Evolutionary conservation across 2,888 invertebrate species (phyloP).

Genomic region (Tenthredo mesomela): DNA sequence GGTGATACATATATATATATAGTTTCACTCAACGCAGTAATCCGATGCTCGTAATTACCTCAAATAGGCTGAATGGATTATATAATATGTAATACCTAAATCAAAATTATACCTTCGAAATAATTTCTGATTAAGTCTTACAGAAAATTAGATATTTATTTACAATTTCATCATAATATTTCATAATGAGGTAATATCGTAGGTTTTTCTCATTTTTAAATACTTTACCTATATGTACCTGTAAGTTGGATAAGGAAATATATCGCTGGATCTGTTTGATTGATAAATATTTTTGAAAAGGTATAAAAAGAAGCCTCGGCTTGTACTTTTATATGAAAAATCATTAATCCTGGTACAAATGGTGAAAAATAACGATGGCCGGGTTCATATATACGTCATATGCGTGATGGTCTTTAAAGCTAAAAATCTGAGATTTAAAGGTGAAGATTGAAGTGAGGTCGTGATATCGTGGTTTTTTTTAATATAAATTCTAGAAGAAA

Average conservation of each 20-base stretch:
- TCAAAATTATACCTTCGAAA: no score
- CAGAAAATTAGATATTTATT: background rate
- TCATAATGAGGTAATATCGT: background rate
- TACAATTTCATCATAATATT: background rate
- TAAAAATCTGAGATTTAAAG: background rate
- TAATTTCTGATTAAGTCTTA: background rate
- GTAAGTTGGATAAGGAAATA: background rate
- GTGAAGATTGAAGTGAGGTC: background rate
- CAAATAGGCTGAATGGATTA: background rate
- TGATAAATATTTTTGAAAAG: background rate
- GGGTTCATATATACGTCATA: background rate
- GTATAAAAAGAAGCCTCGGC: background rate
- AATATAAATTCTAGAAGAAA: conserved; percentile 18
- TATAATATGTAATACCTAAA: background rate
- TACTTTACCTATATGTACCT: background rate
- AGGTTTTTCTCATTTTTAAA: background rate
- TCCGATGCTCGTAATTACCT: background rate
- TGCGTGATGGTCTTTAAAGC: background rate
- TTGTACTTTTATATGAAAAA: background rate
- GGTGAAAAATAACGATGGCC: background rate
- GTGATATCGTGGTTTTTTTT: background rate
- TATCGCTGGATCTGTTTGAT: background rate
- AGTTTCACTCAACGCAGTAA: background rate
- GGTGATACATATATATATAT: background rate
- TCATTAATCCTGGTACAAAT: background rate